These are phyloP conservation scores for Drosophila austrosaltans DNA, from an alignment of 2,888 invertebrate species.

Conservation along the genomic window DNA sequence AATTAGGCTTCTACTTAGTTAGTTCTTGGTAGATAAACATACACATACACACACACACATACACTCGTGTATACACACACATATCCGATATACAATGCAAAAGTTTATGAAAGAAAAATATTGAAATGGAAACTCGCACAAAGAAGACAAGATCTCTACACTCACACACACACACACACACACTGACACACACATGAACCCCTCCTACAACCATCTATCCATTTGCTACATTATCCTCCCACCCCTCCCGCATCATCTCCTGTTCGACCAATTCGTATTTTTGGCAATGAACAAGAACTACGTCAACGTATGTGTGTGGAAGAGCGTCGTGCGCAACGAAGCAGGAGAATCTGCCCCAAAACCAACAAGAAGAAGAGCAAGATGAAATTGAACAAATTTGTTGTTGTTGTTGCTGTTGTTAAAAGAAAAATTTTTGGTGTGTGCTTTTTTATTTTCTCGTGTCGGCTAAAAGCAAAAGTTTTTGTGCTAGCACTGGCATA, in stretches of 20 bases:
- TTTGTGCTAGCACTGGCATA: conserved; percentile 79
- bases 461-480: conserved; percentile 73
- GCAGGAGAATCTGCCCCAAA: conserved; percentile 36
- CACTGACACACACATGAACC: conserved; percentile 43
- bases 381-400: conserved; percentile 39
- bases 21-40: conserved; percentile 17
- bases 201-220: conserved; percentile 17
- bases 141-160: conserved; percentile 45
- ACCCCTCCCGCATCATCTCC: not conserved
- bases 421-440: conserved; percentile 26
- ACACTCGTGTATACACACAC: not conserved
- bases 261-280: conserved; percentile 64
- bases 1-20: conserved; percentile 51
- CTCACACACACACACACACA: conserved; percentile 28
- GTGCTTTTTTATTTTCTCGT: conserved; percentile 38
- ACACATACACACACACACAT: conserved; percentile 15
- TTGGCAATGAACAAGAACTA: conserved; percentile 80
- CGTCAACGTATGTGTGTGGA: conserved; percentile 67
- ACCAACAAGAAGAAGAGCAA: conserved; percentile 35
- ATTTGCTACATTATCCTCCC: not conserved
- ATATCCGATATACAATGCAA: conserved; percentile 35
- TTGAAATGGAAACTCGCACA: conserved; percentile 77
- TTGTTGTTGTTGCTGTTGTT: conserved; percentile 30
- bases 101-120: conserved; percentile 73
- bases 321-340: conserved; percentile 77